Conservation (phyloP, 1,140 invertebrate genomes). For the Mamestra configurata region DNA sequence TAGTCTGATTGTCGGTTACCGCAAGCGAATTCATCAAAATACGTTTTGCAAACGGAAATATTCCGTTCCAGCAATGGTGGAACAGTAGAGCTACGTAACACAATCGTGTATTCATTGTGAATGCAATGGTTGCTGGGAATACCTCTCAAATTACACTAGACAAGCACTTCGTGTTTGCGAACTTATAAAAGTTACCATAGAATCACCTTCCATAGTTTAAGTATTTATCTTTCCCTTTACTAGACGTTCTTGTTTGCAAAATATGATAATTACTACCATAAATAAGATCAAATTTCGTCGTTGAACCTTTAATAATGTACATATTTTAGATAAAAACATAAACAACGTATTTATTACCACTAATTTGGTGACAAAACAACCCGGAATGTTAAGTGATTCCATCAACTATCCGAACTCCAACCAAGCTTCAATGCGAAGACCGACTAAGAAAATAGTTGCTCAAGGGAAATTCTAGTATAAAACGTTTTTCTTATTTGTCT, state of each 20-base stretch:
- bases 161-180: background rate
- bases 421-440: background rate
- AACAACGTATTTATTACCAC: background rate
- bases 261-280: too few species aligned
- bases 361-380: background rate
- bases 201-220: background rate
- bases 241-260: background rate
- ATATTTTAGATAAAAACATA: background rate
- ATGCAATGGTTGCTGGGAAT: constrained; percentile 24
- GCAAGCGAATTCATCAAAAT: constrained; percentile 32
- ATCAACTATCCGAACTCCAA: background rate
- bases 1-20: constrained; percentile 27
- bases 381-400: background rate
- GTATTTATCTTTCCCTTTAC: background rate
- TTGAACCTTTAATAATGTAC: background rate
- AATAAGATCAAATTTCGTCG: background rate
- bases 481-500: constrained; percentile 35
- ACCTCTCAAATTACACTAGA: constrained; percentile 22
- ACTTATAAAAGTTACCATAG: background rate
- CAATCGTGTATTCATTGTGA: constrained; percentile 23
- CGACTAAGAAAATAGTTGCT: constrained; percentile 18
- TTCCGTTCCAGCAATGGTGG: constrained; percentile 11
- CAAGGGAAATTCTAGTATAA: constrained; percentile 25
- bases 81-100: background rate
- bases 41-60: constrained; percentile 35